These are phyloP conservation scores for Campylorhamphus procurvoides DNA, from an alignment of 2,113 vertebrate genomes.

Conservation along the genomic window DNA sequence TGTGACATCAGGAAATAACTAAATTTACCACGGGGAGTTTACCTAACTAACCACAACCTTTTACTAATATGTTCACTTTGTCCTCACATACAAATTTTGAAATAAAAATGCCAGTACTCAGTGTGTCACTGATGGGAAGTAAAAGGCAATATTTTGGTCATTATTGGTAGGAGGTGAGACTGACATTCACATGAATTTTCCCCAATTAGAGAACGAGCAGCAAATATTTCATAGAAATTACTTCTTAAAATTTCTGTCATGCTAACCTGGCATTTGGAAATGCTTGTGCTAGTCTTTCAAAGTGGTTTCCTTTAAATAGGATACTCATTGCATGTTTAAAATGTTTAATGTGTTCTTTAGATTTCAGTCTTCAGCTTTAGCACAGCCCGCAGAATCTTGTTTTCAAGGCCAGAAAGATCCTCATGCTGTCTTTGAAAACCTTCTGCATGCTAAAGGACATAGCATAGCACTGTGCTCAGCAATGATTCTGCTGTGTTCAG, in stretches of 20 bases:
- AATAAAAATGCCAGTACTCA: conserved; percentile 45
- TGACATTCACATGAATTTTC: conserved; percentile 43
- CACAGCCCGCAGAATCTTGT: not conserved
- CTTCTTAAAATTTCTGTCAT: not conserved
- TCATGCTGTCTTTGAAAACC: not conserved
- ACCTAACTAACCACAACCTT: conserved; percentile 66
- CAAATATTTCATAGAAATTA: conserved; percentile 49
- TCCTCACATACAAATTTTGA: conserved; percentile 42
- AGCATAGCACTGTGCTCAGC: not conserved
- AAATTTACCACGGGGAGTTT: conserved; percentile 62
- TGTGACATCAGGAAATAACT: conserved; percentile 61
- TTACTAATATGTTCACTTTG: conserved; percentile 34
- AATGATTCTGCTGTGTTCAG: not conserved
- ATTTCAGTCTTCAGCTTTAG: not conserved
- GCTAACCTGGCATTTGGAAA: conserved; percentile 11
- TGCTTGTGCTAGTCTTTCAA: not conserved
- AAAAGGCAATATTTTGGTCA: conserved; percentile 61
- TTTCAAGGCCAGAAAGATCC: not conserved
- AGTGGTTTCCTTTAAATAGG: not conserved
- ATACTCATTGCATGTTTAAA: not conserved
- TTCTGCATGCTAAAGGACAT: not conserved
- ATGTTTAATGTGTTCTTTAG: not conserved
- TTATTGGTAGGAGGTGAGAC: conserved; percentile 28
- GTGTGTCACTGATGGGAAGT: conserved; percentile 62
- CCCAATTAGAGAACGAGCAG: conserved; percentile 18